Percentiles rank a stretch among this genome's conserved stretches.
Conservation (phyloP, 1,140 invertebrate genomes). For the Drosophila ercepeae region DNA sequence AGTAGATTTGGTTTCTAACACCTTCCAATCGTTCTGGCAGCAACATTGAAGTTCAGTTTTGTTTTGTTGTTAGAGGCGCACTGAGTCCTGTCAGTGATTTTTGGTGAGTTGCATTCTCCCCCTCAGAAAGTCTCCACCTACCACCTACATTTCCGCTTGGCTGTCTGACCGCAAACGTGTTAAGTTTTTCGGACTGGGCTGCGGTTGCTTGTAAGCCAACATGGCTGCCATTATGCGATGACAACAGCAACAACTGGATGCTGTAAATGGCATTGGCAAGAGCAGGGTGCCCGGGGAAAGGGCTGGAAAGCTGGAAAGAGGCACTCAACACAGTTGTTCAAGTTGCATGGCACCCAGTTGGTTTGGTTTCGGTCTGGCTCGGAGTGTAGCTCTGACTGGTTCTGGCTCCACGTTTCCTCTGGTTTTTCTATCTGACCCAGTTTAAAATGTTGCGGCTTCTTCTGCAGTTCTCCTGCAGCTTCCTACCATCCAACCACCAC, state of each 20-base stretch:
- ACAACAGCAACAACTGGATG: slow-evolving; percentile 18
- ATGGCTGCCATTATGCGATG: slow-evolving; percentile 40
- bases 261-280: slow-evolving; percentile 20
- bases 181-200: slow-evolving; percentile 28
- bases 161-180: slow-evolving; percentile 37
- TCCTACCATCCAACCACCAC: no score
- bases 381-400: not conserved
- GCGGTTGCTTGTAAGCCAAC: slow-evolving; percentile 31
- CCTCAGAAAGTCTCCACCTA: not conserved
- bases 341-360: slow-evolving; percentile 26
- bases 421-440: slow-evolving; percentile 40
- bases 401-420: not conserved
- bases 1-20: not conserved
- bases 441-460: slow-evolving; percentile 45
- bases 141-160: slow-evolving; percentile 18
- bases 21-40: not conserved
- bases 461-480: slow-evolving; percentile 24
- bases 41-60: slow-evolving; percentile 2
- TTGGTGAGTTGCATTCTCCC: not conserved
- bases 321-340: slow-evolving; percentile 47
- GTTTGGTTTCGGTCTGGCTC: slow-evolving; percentile 13
- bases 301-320: not conserved
- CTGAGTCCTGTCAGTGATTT: slow-evolving; percentile 1
- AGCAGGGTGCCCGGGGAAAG: not conserved
- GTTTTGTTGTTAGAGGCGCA: not conserved